Base-by-base conservation (phyloP, 2,888 invertebrate genomes). In the Perizoma affinitatum region DNA sequence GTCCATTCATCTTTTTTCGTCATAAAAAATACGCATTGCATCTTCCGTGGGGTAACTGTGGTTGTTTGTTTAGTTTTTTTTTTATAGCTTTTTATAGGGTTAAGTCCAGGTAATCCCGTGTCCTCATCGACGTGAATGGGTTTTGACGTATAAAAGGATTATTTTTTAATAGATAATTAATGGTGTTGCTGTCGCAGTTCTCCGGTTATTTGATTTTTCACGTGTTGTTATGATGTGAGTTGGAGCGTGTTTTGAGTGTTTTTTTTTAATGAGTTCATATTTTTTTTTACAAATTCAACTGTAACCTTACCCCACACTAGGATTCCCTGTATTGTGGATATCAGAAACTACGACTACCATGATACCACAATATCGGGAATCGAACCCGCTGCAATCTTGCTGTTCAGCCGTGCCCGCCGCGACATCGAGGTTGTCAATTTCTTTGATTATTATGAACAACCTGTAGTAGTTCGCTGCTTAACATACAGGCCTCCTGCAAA, bases 151-250 rank as follows among this genome's bases (percentile, higher is more conserved):
- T 87, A 87, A 87, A 90, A 83, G 90, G 91, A 91, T 92, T 90
- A 90, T 81, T 86, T 83, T 86, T 79, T 90, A 89, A 91, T 90
- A 88, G 86, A 86, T 91, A 90, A 88, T 89, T 91, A 91, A 91
- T 90, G 90, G 87, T 87, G 84, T 81, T 78, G 65, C 68, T 75
- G 80, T 77, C 71, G 76, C 64, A 72, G 75, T 78, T 48, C 55
- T 65, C 63, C 61, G 63, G 61, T 67, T 72, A 69, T 77, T 71
- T 67, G 60, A 61, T 71, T 74, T 72, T 63, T 67, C 51, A 49
- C 62, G 34, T 35, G 11, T 22, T 61, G 11, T 38, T 38, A 38
- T 38, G 22, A 34, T 47, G 43, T 50, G 34, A 48, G 11, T 59
- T n/a, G 8, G 38, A 50, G 55, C 48, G 45, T 62, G 45, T 38